A percentile compares a stretch with the other conserved stretches of the same genome.
phyloP scores from a whole-genome alignment of 2,113 vertebrate genomes.

The Paedocypris sp. region DNA sequence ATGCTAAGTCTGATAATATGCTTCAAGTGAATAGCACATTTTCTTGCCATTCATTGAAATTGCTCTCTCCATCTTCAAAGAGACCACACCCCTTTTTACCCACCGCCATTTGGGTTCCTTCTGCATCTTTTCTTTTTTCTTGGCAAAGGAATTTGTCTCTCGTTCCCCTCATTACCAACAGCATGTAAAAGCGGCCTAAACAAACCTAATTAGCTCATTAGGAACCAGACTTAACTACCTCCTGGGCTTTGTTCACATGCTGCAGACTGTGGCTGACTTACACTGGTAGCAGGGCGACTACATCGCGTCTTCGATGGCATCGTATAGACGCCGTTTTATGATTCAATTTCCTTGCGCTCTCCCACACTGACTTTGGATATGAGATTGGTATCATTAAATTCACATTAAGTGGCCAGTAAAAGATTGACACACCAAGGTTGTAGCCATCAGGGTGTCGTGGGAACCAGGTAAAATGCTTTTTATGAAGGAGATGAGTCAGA shows the following conservation, averaged over 20 bases:
- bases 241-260: slow-evolving; percentile 11
- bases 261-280: slow-evolving; percentile 18
- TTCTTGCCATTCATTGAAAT: too few species aligned
- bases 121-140: background rate
- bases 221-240: slow-evolving; percentile 19
- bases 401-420: slow-evolving; percentile 37
- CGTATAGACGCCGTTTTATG: background rate
- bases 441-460: slow-evolving; percentile 25
- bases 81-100: background rate
- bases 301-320: slow-evolving; percentile 15
- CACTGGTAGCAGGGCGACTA: slow-evolving; percentile 16
- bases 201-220: slow-evolving; percentile 27
- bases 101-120: background rate
- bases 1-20: too few species aligned
- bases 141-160: background rate
- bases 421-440: slow-evolving; percentile 32
- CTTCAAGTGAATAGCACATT: too few species aligned
- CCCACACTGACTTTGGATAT: slow-evolving; percentile 33
- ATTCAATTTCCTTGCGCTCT: background rate
- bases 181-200: slow-evolving; percentile 16
- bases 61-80: background rate
- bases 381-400: slow-evolving; percentile 43
- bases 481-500: slow-evolving; percentile 12
- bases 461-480: slow-evolving; percentile 11
- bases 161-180: slow-evolving; percentile 12